A percentile compares a stretch with the other conserved stretches of the same genome.
phyloP scores from a whole-genome alignment of 2,113 vertebrate genomes.

The Leucosticte australis region DNA sequence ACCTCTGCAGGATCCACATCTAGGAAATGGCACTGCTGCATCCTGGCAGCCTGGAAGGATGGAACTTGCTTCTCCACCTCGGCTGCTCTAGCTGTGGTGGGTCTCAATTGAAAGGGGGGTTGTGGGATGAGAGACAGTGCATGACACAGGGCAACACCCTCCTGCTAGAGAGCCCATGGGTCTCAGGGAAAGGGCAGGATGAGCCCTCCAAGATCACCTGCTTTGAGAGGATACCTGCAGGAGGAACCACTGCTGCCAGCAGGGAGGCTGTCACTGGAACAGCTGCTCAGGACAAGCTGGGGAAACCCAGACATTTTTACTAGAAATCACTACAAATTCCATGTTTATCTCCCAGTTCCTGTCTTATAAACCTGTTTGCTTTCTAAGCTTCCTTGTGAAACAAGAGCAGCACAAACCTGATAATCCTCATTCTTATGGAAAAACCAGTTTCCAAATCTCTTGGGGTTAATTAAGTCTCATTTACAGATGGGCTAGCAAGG shows the following conservation, averaged over 20 bases:
- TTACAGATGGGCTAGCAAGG: not conserved
- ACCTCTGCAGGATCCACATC: not conserved
- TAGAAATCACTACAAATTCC: not conserved
- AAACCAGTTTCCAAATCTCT: not conserved
- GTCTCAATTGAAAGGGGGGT: not conserved
- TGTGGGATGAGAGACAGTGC: accelerated
- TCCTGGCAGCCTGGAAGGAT: not conserved
- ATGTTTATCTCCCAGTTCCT: not conserved
- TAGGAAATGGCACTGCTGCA: not conserved
- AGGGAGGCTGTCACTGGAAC: not conserved
- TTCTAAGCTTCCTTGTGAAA: not conserved
- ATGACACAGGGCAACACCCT: not conserved
- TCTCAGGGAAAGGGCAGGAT: not conserved
- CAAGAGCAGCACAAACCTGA: not conserved
- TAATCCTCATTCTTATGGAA: not conserved
- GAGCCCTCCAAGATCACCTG: not conserved
- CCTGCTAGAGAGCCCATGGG: not conserved
- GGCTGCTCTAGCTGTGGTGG: not conserved
- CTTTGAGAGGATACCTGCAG: not conserved
- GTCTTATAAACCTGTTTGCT: not conserved
- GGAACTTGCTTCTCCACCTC: not conserved
- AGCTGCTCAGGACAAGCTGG: not conserved
- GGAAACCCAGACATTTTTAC: not conserved
- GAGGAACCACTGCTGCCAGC: not conserved
- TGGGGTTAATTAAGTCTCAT: not conserved